These are phyloP conservation scores for Cassiopea andromeda DNA, from an alignment of 30 jellyfish, hydroid and myxozoan species.

Conservation along the genomic window DNA sequence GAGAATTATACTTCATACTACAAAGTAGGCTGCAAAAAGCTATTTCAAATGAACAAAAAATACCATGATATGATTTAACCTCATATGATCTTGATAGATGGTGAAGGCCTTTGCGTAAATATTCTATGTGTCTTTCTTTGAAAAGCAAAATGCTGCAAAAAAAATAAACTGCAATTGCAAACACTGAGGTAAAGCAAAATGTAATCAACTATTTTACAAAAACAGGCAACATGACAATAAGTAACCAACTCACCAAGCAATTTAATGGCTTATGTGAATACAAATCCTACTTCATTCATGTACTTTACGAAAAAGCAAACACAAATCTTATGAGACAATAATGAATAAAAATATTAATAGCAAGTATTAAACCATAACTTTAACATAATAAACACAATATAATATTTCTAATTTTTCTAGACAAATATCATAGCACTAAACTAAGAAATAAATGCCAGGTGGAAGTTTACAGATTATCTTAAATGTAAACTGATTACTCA, in stretches of 20 bases:
- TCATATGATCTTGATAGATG: constrained; percentile 70
- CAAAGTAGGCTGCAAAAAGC: neutral
- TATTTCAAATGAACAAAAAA: neutral
- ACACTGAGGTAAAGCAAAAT: neutral
- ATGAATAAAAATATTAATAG: too few species aligned
- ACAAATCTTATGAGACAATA: too few species aligned
- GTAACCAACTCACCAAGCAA: neutral
- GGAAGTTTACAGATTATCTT: too few species aligned
- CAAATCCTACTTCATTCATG: too few species aligned
- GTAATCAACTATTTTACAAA: neutral
- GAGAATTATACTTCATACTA: neutral
- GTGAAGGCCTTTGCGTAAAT: constrained; percentile 76
- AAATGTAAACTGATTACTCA: neutral
- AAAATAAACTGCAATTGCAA: neutral
- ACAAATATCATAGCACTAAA: too few species aligned
- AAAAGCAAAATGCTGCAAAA: constrained; percentile 39
- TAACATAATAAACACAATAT: too few species aligned
- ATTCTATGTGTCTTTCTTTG: constrained; percentile 72
- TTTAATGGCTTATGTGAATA: neutral
- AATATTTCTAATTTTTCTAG: too few species aligned
- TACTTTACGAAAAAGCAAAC: too few species aligned
- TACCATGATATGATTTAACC: constrained; percentile 23
- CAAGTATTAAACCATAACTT: too few species aligned
- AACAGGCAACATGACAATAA: neutral
- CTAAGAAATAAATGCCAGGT: too few species aligned